Base-by-base conservation (phyloP, 2,113 vertebrate species). In the Nematolebias whitei region DNA sequence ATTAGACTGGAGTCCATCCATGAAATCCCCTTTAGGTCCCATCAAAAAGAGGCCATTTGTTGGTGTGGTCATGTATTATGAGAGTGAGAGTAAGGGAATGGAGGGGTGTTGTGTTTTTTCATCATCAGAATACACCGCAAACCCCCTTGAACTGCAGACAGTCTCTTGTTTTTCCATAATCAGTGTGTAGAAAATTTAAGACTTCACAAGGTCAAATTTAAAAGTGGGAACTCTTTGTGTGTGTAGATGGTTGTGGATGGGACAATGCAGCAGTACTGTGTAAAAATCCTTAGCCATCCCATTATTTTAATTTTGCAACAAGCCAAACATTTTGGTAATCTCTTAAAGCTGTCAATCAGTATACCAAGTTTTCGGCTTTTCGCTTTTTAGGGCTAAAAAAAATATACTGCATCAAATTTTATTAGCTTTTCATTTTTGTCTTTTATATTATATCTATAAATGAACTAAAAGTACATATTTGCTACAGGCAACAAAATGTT, bases 1-100 rank as follows among this genome's bases (percentile, higher is more conserved):
- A 90, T 90, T 89, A 88, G 80, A 89, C 73, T 35, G 79, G 68
- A 91, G 87, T 85, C 85, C 85, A 90, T 85, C 87, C 90, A 88
- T 91, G 87, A 89, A 91, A 90, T 89, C 82, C 81, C 85, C 73
- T 78, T 83, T 82, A 80, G 76, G 78, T 88, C 82, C 78, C 79
- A 12, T 9, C 3, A 1, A 68, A 70, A 59, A 45, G 69, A 79
- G 78, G 65, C 74, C 40, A 50, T 83, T 35, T 51, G 58, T 59
- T 64, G 56, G 48, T 63, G 20, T 63, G 68, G 55, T 70, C 69
- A 71, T 77, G 77, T 80, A 40, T 80, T 77, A 57, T 79, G 78
- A 72, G 73, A 83, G 70, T n/a, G 49, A 65, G 73, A 61, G 45
- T 45, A 32, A 24, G 41, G 18, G 47, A 79, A 62, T 71, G 78